Conservation (phyloP, 2,888 invertebrate genomes). For the Hirtodrosophila alboralis region DNA sequence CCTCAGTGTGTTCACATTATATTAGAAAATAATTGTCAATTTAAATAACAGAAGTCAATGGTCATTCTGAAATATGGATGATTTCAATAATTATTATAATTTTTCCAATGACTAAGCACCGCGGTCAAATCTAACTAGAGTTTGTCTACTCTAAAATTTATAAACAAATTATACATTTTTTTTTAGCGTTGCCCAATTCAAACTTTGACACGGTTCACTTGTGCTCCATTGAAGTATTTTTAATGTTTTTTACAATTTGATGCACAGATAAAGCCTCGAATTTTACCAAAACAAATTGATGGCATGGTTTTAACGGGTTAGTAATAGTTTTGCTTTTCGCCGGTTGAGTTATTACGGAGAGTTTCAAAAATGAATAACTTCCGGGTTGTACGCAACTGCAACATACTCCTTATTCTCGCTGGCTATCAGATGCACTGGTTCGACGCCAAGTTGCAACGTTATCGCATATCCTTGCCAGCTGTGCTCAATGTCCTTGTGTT, state of each 20-base stretch:
- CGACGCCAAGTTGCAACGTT: conserved; percentile 42
- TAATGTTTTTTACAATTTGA: conserved; percentile 25
- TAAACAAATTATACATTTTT: no score
- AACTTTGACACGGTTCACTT: conserved; percentile 33
- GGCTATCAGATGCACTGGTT: conserved; percentile 65
- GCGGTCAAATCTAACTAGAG: no score
- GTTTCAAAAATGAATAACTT: conserved; percentile 37
- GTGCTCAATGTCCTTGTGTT: conserved; percentile 41
- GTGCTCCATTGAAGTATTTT: conserved; percentile 5
- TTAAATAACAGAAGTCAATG: no score
- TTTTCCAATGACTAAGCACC: no score
- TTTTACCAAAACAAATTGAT: conserved; percentile 2
- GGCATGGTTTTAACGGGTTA: not conserved
- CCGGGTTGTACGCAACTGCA: conserved; percentile 51
- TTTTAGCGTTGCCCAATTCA: no score
- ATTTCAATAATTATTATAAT: no score
- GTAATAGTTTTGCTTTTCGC: conserved; percentile 7
- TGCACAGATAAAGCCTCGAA: conserved; percentile 45
- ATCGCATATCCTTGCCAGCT: conserved; percentile 43
- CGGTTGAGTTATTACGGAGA: not conserved
- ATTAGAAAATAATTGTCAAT: no score
- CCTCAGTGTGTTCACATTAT: no score
- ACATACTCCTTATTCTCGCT: conserved; percentile 49
- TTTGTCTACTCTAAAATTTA: not conserved
- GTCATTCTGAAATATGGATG: no score